Evolutionary conservation across 1,140 invertebrate species (phyloP).

Genomic region (Rhynchophorus ferrugineus): DNA sequence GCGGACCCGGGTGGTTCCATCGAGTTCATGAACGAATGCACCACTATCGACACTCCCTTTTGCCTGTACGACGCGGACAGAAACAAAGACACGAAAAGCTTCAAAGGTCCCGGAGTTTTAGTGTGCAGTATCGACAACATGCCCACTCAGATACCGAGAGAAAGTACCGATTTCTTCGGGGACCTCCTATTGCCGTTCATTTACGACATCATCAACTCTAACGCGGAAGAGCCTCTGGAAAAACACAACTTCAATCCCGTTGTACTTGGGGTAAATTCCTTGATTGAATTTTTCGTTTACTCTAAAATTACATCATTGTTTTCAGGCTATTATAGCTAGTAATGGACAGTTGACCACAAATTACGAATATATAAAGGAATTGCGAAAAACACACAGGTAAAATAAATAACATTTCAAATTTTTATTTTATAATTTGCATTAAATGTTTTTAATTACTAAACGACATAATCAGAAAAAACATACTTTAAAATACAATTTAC

Average conservation of each 20-base stretch:
- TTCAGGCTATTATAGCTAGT: slow-evolving; percentile 88
- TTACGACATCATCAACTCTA: slow-evolving; percentile 82
- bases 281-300: slow-evolving; percentile 6
- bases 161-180: slow-evolving; percentile 97
- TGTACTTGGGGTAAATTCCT: slow-evolving; percentile 67
- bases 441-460: too few relatives aligned
- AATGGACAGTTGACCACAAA: slow-evolving; percentile 88
- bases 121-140: slow-evolving; percentile 99
- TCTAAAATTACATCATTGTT: slow-evolving; percentile 15
- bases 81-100: slow-evolving; percentile 94
- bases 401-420: slow-evolving; percentile 10
- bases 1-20: slow-evolving; percentile 94
- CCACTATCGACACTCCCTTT: slow-evolving; percentile 98
- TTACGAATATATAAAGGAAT: slow-evolving; percentile 91
- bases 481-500: too few relatives aligned
- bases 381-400: slow-evolving; percentile 57
- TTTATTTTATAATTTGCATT: not conserved
- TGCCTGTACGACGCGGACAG: slow-evolving; percentile 97
- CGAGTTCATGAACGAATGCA: slow-evolving; percentile 99
- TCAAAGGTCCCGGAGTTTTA: slow-evolving; percentile 91
- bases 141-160: slow-evolving; percentile 96
- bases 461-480: too few relatives aligned
- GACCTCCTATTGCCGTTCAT: slow-evolving; percentile 85
- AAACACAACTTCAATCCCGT: slow-evolving; percentile 69
- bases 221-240: slow-evolving; percentile 76